A percentile compares a stretch with the other conserved stretches of the same genome.
phyloP scores from a whole-genome alignment of 2,797 vertebrate species.

The Sylvia borin region DNA sequence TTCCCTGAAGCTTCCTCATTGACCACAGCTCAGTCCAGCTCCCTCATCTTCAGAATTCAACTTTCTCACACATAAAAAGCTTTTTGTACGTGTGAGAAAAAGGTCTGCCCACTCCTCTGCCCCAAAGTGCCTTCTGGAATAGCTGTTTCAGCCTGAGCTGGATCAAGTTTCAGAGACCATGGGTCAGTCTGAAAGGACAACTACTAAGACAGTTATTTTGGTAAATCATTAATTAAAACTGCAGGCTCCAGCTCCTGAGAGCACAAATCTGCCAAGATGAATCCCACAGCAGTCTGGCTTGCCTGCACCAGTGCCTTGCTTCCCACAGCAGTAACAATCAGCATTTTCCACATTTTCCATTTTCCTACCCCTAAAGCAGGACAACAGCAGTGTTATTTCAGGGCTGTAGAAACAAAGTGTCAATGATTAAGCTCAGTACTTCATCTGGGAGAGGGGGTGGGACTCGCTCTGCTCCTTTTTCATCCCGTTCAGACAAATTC shows the following conservation, averaged over 20 bases:
- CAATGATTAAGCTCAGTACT: neutral
- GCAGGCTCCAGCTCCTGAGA: neutral
- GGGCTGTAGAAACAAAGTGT: neutral
- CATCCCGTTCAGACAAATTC: neutral
- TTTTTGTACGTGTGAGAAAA: neutral
- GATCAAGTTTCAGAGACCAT: slow-evolving; percentile 9
- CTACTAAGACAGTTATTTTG: neutral
- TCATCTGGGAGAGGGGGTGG: neutral
- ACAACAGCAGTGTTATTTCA: neutral
- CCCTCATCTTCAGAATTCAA: neutral
- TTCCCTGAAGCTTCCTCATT: neutral
- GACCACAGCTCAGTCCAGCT: neutral
- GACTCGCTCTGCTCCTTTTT: neutral
- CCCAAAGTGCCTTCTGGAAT: neutral
- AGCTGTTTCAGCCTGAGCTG: slow-evolving; percentile 3
- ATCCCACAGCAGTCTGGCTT: neutral
- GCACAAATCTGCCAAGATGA: neutral
- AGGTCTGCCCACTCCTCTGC: neutral
- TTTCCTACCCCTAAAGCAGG: neutral
- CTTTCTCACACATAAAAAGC: neutral
- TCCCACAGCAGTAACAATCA: neutral
- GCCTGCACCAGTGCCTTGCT: neutral
- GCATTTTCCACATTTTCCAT: neutral
- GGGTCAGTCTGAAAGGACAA: slow-evolving; percentile 13
- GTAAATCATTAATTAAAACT: slow-evolving; percentile 32